Evolutionary conservation across 1,140 invertebrate species (phyloP).

Genomic region (Drosophila gunungcola): DNA sequence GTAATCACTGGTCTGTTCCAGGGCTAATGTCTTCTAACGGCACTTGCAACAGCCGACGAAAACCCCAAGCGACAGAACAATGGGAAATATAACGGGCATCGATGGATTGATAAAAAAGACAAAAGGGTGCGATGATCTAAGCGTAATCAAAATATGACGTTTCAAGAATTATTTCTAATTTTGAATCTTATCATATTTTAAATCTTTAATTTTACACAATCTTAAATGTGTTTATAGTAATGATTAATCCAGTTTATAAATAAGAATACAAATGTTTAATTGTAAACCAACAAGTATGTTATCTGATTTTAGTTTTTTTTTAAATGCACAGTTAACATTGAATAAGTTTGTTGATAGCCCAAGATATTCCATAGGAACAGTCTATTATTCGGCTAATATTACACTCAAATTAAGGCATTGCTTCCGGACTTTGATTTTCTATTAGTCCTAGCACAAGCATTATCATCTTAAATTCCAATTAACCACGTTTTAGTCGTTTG

Average conservation of each 20-base stretch:
- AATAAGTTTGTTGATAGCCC: too few species aligned
- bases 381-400: too few species aligned
- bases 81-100: conserved; percentile 22
- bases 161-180: not conserved
- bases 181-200: too few species aligned
- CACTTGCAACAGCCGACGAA: conserved; percentile 13
- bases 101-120: conserved; percentile 12
- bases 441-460: conserved; percentile 6
- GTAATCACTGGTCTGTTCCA: conserved; percentile 16
- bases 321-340: too few species aligned
- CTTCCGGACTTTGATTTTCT: not conserved
- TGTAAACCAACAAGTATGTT: too few species aligned
- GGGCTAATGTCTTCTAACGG: conserved; percentile 49
- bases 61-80: conserved; percentile 21
- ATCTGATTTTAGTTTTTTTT: too few species aligned
- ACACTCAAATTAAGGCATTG: too few species aligned
- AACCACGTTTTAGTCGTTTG: conserved; percentile 53
- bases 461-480: conserved; percentile 43
- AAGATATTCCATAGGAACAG: too few species aligned
- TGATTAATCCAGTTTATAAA: too few species aligned
- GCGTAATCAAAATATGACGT: not conserved
- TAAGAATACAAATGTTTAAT: too few species aligned
- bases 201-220: too few species aligned
- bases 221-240: too few species aligned
- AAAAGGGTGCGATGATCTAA: conserved; percentile 6